phyloP scores from a whole-genome alignment of 1,140 invertebrate species.

The Globodera ellingtonae region DNA sequence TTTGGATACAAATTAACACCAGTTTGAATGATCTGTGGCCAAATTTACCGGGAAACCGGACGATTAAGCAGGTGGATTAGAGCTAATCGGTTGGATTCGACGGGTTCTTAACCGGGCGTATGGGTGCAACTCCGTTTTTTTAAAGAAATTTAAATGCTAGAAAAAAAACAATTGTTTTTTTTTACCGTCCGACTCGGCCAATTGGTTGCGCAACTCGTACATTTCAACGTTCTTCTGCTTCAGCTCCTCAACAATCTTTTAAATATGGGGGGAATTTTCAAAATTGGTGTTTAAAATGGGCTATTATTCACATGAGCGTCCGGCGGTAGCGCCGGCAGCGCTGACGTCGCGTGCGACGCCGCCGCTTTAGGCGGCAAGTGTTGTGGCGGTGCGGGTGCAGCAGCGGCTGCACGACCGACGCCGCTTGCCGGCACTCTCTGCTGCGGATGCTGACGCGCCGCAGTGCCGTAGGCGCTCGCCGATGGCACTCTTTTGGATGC shows the following conservation, averaged over 20 bases:
- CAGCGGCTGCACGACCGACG: background rate
- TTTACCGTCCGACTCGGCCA: constrained; percentile 48
- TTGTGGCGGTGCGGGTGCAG: constrained; percentile 37
- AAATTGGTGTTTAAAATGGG: background rate
- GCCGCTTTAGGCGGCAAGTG: constrained; percentile 7
- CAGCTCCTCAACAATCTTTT: constrained; percentile 42
- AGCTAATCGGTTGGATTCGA: too few species aligned
- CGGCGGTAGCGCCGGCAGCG: constrained; percentile 24
- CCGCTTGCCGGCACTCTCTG: constrained; percentile 22
- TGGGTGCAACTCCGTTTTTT: too few species aligned
- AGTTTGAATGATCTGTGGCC: too few species aligned
- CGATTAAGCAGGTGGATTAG: too few species aligned
- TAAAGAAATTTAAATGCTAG: too few species aligned
- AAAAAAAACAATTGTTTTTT: constrained; percentile 8
- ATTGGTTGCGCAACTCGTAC: constrained; percentile 48
- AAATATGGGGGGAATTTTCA: constrained; percentile 7
- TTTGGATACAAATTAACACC: too few species aligned
- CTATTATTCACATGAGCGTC: constrained; percentile 8
- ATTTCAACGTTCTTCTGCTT: constrained; percentile 52
- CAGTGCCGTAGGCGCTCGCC: background rate
- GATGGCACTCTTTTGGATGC: constrained; percentile 10
- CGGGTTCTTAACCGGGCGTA: too few species aligned
- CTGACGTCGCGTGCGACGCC: constrained; percentile 1
- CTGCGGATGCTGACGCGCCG: constrained; percentile 11
- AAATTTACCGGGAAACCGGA: too few species aligned